A percentile compares a stretch with the other conserved stretches of the same genome.
Conservation (phyloP, 2,113 vertebrate genomes). For the Thunnus thynnus region DNA sequence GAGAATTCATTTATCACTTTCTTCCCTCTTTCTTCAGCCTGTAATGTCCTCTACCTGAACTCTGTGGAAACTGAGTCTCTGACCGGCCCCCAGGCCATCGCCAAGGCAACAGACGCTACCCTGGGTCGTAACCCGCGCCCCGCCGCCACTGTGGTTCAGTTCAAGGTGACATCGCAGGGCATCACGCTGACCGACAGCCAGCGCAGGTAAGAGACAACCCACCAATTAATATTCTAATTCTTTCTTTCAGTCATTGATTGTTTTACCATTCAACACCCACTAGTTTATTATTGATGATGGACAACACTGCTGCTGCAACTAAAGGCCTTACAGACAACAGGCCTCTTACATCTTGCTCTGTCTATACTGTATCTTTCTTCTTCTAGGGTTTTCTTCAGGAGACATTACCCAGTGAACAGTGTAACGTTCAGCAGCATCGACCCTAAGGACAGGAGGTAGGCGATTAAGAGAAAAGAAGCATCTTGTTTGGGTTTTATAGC, state of each 20-base stretch:
- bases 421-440: conserved; percentile 92
- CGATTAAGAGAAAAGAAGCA: background rate
- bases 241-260: too few species aligned
- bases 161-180: conserved; percentile 93
- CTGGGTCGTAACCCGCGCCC: conserved; percentile 84
- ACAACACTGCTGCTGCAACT: too few species aligned
- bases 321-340: too few species aligned
- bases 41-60: conserved; percentile 93
- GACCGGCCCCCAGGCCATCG: conserved; percentile 93
- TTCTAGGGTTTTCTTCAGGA: conserved; percentile 91
- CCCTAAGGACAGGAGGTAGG: conserved; percentile 92
- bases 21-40: conserved; percentile 77
- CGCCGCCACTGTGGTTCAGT: conserved; percentile 88
- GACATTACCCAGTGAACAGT: conserved; percentile 92
- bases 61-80: conserved; percentile 94
- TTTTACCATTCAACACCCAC: too few species aligned
- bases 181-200: conserved; percentile 94
- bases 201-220: conserved; percentile 83
- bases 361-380: background rate
- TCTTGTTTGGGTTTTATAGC: background rate
- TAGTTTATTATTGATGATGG: too few species aligned
- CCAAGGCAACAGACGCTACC: conserved; percentile 88
- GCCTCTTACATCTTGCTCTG: background rate
- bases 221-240: too few species aligned
- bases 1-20: too few species aligned